phyloP scores from a whole-genome alignment of 2,888 invertebrate species.

The Drosophila yooni region DNA sequence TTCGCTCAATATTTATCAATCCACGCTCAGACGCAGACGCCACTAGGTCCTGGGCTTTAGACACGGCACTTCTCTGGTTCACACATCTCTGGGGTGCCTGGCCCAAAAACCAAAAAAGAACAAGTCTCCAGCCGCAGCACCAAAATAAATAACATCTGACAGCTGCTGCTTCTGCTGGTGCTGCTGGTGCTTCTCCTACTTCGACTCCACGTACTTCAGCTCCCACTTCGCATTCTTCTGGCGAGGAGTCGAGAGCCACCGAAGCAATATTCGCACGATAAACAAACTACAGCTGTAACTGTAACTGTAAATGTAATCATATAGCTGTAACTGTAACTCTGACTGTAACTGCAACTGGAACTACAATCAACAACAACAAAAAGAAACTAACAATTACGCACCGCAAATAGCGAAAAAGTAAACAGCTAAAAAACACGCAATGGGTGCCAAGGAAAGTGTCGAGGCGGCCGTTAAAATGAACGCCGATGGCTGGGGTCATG shows the following conservation, averaged over 20 bases:
- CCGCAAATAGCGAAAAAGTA: constrained; percentile 25
- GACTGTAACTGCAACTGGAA: constrained; percentile 29
- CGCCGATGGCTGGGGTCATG: constrained; percentile 92
- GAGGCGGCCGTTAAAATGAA: constrained; percentile 91
- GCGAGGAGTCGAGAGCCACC: constrained; percentile 32
- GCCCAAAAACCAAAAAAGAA: constrained; percentile 54
- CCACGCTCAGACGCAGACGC: constrained; percentile 59
- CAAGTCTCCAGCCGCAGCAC: constrained; percentile 45
- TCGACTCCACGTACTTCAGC: constrained; percentile 1
- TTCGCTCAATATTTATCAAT: constrained; percentile 71
- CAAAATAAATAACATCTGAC: constrained; percentile 80
- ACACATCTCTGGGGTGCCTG: constrained; percentile 40
- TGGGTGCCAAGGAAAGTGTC: constrained; percentile 93
- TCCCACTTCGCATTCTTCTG: constrained; percentile 1
- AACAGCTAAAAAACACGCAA: constrained; percentile 75
- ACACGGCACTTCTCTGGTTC: constrained; percentile 54
- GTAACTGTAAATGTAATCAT: constrained; percentile 20
- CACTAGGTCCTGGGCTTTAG: constrained; percentile 41
- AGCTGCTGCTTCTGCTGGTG: constrained; percentile 58
- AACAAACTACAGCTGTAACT: constrained; percentile 45
- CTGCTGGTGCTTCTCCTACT: not conserved
- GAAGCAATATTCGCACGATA: constrained; percentile 47
- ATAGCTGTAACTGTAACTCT: constrained; percentile 12
- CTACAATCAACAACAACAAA: constrained; percentile 45
- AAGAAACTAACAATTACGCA: constrained; percentile 23